A percentile compares a stretch with the other conserved stretches of the same genome.
These are phyloP conservation scores for Myotis myotis DNA, from an alignment of 2,797 vertebrate species.

Conservation along the genomic window DNA sequence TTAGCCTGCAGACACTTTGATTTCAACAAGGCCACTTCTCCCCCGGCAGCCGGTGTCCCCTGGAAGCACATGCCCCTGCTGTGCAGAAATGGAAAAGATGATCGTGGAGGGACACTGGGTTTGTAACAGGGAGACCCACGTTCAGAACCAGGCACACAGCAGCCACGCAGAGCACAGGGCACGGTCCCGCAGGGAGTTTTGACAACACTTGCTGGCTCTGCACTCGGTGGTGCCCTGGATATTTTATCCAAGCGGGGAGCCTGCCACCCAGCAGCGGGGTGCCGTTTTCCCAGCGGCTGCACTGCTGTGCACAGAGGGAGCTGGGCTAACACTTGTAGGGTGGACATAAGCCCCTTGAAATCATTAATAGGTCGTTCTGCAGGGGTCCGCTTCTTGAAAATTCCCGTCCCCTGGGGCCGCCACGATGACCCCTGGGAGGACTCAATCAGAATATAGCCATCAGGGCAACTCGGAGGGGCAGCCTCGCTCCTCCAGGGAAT, in stretches of 20 bases:
- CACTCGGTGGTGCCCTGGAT: not conserved
- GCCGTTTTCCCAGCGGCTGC: rapidly evolving
- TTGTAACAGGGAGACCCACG: not conserved
- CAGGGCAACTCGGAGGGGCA: rapidly evolving
- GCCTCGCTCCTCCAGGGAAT: not conserved
- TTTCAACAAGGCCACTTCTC: not conserved
- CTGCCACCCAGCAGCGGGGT: rapidly evolving
- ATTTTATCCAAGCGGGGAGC: not conserved
- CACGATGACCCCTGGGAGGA: not conserved
- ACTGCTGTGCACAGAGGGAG: rapidly evolving
- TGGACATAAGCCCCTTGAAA: rapidly evolving
- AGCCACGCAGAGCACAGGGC: rapidly evolving
- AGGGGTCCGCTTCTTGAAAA: not conserved
- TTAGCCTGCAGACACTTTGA: not conserved
- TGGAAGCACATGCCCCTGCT: rapidly evolving
- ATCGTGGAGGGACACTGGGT: rapidly evolving
- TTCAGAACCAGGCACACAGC: not conserved
- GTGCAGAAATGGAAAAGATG: not conserved
- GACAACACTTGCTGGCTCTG: not conserved
- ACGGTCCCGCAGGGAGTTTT: rapidly evolving
- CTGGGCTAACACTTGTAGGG: rapidly evolving
- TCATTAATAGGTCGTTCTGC: too few relatives aligned
- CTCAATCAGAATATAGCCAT: not conserved
- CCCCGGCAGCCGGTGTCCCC: not conserved
- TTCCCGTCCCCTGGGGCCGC: not conserved